phyloP scores from a whole-genome alignment of 2,113 vertebrate species.

The Rhinoderma darwinii region DNA sequence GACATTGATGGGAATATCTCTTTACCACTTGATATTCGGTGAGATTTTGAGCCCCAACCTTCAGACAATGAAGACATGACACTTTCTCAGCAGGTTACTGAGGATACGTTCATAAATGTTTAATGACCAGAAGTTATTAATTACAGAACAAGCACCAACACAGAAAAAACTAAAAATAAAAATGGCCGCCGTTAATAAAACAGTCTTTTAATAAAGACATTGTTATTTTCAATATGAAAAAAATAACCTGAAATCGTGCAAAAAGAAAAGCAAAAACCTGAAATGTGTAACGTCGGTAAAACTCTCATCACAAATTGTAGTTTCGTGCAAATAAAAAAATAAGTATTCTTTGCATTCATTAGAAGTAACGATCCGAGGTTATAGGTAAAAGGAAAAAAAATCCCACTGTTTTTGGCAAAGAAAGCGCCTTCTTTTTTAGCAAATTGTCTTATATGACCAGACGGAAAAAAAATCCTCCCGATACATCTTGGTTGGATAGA shows the following conservation, averaged over 20 bases:
- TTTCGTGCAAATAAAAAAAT: not conserved
- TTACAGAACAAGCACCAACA: slow-evolving; percentile 31
- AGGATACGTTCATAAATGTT: not conserved
- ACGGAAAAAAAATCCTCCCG: not conserved
- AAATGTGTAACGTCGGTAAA: not conserved
- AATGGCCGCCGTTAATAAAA: not conserved
- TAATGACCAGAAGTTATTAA: not conserved
- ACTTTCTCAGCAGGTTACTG: not conserved
- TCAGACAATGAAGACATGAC: not conserved
- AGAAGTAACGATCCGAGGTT: not conserved
- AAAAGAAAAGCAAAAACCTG: slow-evolving; percentile 2
- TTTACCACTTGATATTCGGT: no score
- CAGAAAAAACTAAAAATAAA: not conserved
- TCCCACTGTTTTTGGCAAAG: not conserved
- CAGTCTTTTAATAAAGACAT: slow-evolving; percentile 40
- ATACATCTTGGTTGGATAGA: not conserved
- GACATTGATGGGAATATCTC: no score
- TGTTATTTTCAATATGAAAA: slow-evolving; percentile 25
- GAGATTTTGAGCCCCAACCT: not conserved
- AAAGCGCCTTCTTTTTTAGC: not conserved
- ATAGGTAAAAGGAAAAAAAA: not conserved
- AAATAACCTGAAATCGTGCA: slow-evolving; percentile 11
- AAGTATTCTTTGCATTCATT: not conserved
- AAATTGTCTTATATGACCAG: not conserved
- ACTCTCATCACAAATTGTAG: not conserved